Evolutionary conservation across 2,888 invertebrate genomes (phyloP), one percentile per base, ranked within the genome.

Genomic region (Serripes groenlandicus): DNA sequence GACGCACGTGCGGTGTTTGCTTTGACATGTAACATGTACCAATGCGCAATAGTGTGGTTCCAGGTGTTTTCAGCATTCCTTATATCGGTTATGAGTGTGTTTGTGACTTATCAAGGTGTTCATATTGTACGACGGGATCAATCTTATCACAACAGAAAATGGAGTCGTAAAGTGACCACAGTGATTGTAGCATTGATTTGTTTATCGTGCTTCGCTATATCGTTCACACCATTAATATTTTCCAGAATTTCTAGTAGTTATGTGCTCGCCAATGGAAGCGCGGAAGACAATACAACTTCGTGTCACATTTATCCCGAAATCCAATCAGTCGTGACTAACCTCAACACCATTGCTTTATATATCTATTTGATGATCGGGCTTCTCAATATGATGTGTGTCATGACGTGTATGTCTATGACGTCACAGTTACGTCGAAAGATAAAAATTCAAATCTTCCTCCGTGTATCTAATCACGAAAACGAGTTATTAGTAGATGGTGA

Each of bases 11-110:
- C 54, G 11, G 75, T 54, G 23, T 54, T 54, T 28, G 37, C 66
- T 21, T 54, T 66, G 28, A 75, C 75, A 26, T 75, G 75, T 66
- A 66, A 52, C 23, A 66, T 75, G 54, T 75, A 75, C 23, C 75
- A 75, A 23, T 64, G 64, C 26, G 49, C 75, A n/a, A 54, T 66
- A 9, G 66, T 62, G 1, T 75, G 75, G 75, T 75, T 66, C 54
- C 75, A 75, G 32, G 54, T 75, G 4, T 66, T 75, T 9, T 75
- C 66, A 21, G 66, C 66, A 15, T 64, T 75, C 26, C 23, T 75
- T 11, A 75, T 75, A 30, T 54, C 75, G 3, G 28, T 34, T 35
- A 66, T 75, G 66, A 32, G 37, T 21, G 42, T 66, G 2, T 66
- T 66, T 26, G 42, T 66, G 66, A 26, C 66, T n/a, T 66, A 66